Conservation (phyloP, 2,888 invertebrate species). For the Fabriciana adippe region DNA sequence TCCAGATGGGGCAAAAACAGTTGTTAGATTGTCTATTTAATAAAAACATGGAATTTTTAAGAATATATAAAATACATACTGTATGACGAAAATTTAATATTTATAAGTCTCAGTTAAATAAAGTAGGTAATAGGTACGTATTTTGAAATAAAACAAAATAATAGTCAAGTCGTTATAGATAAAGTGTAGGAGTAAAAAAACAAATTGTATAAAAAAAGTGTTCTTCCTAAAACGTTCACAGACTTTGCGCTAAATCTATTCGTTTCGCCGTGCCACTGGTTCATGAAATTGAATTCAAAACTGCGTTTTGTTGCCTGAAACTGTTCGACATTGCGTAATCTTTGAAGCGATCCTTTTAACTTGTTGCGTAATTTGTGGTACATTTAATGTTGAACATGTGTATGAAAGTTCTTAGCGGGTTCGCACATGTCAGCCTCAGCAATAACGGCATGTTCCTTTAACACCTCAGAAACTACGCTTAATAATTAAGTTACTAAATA, state of each 20-base stretch:
- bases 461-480: conserved; percentile 53
- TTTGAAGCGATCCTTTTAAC: conserved; percentile 42
- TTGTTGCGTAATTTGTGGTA: conserved; percentile 46
- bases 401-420: conserved; percentile 47
- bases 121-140: conserved; percentile 4
- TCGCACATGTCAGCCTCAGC: conserved; percentile 51
- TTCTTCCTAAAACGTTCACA: conserved; percentile 20
- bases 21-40: too few relatives aligned
- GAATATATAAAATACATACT: too few relatives aligned
- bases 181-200: conserved; percentile 9
- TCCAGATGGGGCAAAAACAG: too few relatives aligned
- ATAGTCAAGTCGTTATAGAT: conserved; percentile 6
- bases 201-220: conserved; percentile 15
- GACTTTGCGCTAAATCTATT: conserved; percentile 37
- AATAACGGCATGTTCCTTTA: conserved; percentile 54
- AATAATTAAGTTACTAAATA: conserved; percentile 54
- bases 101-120: too few relatives aligned
- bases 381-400: conserved; percentile 45
- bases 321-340: conserved; percentile 38
- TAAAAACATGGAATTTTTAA: too few relatives aligned
- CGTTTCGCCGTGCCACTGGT: conserved; percentile 39
- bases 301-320: conserved; percentile 38
- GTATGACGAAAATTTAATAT: too few relatives aligned
- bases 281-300: conserved; percentile 41
- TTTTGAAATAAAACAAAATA: too few relatives aligned